Evolutionary conservation across 1,140 invertebrate species (phyloP).

Genomic region (Colletes latitarsis): DNA sequence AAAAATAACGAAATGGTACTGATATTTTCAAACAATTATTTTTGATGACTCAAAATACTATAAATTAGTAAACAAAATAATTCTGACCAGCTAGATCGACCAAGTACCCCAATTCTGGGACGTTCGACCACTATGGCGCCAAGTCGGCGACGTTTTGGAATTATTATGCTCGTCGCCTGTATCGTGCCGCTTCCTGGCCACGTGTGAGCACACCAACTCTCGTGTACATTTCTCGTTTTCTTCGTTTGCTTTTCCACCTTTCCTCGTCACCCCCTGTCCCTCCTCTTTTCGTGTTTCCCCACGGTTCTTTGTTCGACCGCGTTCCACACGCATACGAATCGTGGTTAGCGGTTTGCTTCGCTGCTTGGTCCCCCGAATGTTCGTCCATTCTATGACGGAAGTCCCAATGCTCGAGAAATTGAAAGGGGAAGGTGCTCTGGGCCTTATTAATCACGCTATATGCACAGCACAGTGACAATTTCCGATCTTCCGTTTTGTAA

Average conservation of each 20-base stretch:
- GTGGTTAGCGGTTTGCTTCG: conserved; percentile 69
- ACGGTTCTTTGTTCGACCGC: conserved; percentile 17
- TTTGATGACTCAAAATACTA: too few species aligned
- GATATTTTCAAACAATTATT: too few species aligned
- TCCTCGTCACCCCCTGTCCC: not conserved
- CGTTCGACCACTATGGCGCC: not conserved
- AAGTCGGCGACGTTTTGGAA: conserved; percentile 34
- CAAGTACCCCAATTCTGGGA: not conserved
- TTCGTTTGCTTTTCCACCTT: not conserved
- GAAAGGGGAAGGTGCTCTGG: conserved; percentile 11
- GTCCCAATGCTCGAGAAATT: conserved; percentile 19
- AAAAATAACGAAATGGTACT: too few species aligned
- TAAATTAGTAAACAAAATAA: too few species aligned
- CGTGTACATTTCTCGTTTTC: not conserved
- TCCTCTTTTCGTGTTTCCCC: conserved; percentile 13
- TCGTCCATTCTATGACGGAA: conserved; percentile 47
- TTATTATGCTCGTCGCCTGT: conserved; percentile 45
- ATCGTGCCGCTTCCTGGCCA: conserved; percentile 27
- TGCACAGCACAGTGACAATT: conserved; percentile 18
- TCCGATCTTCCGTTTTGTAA: not conserved
- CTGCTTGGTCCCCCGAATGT: conserved; percentile 60
- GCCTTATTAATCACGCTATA: conserved; percentile 27
- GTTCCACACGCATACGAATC: conserved; percentile 53
- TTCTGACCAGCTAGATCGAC: too few species aligned
- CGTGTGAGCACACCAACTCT: conserved; percentile 6